Base-by-base conservation (phyloP, 2,797 vertebrate genomes). In the Argyrosomus regius region DNA sequence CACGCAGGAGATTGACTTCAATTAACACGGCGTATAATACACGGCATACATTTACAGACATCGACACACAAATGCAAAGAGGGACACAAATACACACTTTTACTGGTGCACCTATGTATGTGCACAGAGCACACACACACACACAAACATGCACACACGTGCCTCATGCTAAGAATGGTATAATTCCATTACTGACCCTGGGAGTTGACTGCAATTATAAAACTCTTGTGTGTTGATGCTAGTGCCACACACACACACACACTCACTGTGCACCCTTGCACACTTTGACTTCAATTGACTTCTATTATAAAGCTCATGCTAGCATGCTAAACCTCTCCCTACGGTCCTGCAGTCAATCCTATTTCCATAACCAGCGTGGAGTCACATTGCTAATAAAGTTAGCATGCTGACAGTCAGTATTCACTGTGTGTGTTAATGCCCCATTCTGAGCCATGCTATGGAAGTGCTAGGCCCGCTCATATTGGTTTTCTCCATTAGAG, bases 291-390 rank as follows among this genome's bases (percentile, higher is more conserved):
- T 77, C 48, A 59, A 53, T 83, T 82, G 82, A 85, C 83, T 89
- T 88, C 71, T 76, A 77, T 80, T 80, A 74, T 67, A 69, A 72
- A 77, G 52, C 73, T 45, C 70, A 64, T 59, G 74, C 78, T 84
- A 90, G 79, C 72, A 64, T 79, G 83, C 74, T 78, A 88, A 77
- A 72, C 46, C 62, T 72, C 75, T 60, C 75, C 67, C 74, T 48
- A 54, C 1, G 18, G 63, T 73, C 78, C 57, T 75, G 82, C 80
- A 84, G 80, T 88, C 80, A 81, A 71, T 83, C 65, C 72, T 49
- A 91, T 93, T 91, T 91, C 76, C 83, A 91, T 84, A 75, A 80
- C 43, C 90, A 89, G 91, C 88, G 2, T 86, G 88, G n/a, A 69
- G 82, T 75, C 87, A 66, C 78, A 24, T 75, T 46, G 80, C 85